phyloP scores from a whole-genome alignment of 2,113 vertebrate genomes.

The Leptodactylus fuscus region DNA sequence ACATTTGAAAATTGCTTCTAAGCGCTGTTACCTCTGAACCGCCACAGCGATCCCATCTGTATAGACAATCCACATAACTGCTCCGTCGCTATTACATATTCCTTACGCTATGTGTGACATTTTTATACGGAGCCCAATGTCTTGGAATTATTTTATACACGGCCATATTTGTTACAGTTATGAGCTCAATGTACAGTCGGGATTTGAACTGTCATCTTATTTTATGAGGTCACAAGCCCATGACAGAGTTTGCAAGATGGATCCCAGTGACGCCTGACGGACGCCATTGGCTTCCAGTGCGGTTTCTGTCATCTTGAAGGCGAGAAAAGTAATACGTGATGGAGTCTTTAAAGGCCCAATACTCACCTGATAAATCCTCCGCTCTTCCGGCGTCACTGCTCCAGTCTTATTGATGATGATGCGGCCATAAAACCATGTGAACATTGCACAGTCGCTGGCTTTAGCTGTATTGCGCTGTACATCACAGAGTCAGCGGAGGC shows the following conservation, averaged over 20 bases:
- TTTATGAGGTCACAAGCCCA: no score
- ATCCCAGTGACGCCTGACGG: not conserved
- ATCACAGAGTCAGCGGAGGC: no score
- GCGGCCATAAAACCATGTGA: no score
- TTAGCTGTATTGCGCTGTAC: no score
- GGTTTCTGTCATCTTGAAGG: not conserved
- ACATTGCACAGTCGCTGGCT: no score
- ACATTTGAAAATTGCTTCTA: constrained; percentile 10
- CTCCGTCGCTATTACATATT: not conserved
- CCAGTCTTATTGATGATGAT: no score
- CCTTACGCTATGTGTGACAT: not conserved
- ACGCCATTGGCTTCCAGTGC: not conserved
- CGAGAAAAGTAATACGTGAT: no score
- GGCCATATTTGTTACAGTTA: not conserved
- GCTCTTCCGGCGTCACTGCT: no score
- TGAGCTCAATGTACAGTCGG: no score
- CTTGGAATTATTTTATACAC: not conserved
- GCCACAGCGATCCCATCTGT: not conserved
- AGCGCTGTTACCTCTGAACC: not conserved
- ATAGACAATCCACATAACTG: not conserved
- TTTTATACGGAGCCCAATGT: not conserved
- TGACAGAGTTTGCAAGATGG: not conserved
- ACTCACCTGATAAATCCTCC: no score
- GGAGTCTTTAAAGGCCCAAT: not conserved
- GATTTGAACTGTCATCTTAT: no score